phyloP scores from a whole-genome alignment of 2,797 vertebrate genomes.

The Diceros bicornis region DNA sequence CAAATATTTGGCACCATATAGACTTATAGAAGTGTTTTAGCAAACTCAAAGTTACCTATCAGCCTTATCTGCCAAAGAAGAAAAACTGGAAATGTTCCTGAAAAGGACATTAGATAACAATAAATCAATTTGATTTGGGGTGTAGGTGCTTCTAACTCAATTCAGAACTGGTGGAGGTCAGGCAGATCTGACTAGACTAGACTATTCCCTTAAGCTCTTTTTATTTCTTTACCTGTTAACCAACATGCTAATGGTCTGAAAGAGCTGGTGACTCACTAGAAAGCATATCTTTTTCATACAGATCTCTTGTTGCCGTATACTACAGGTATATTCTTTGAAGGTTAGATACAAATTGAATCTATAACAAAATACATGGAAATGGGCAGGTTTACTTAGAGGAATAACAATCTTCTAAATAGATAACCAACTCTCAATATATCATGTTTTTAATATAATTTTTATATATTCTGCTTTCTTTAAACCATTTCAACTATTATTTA shows the following conservation, averaged over 20 bases:
- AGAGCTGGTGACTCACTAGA: neutral
- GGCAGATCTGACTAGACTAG: neutral
- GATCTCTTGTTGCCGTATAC: neutral
- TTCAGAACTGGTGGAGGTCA: neutral
- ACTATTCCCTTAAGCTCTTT: neutral
- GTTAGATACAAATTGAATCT: neutral
- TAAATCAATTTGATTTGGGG: neutral
- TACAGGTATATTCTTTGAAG: neutral
- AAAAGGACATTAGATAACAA: neutral
- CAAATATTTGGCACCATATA: neutral
- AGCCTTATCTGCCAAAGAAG: neutral
- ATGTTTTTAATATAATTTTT: neutral
- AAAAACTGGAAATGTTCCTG: neutral
- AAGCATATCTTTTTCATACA: neutral
- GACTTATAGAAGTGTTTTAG: neutral
- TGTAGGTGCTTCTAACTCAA: neutral
- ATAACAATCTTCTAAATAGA: neutral
- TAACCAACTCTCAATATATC: neutral
- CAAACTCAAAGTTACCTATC: neutral
- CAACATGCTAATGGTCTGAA: neutral
- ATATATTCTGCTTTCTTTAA: neutral
- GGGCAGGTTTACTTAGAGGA: neutral
- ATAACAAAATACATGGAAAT: neutral
- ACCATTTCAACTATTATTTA: neutral
- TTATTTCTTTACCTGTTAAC: neutral